A percentile compares a stretch with the other conserved stretches of the same genome.
Conservation (phyloP, 2,797 vertebrate species). For the Erethizon dorsatum region DNA sequence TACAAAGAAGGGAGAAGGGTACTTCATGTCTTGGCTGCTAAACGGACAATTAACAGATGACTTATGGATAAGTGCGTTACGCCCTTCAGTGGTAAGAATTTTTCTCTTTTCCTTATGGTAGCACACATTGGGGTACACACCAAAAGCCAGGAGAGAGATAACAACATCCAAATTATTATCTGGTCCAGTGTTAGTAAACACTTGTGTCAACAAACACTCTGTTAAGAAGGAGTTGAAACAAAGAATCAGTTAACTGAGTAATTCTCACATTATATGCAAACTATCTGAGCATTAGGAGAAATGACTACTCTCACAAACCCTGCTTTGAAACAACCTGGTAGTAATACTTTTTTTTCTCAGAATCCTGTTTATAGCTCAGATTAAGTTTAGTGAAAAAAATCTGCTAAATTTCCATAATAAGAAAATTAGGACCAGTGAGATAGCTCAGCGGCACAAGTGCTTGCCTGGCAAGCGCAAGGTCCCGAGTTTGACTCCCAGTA, state of each 20-base stretch:
- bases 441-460: too few species aligned
- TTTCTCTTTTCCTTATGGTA: conserved; percentile 99
- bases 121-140: conserved; percentile 97
- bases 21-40: conserved; percentile 96
- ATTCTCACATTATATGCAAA: conserved; percentile 33
- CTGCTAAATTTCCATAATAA: background rate
- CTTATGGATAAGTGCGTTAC: conserved; percentile 98
- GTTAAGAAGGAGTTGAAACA: conserved; percentile 75
- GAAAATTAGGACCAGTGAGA: background rate
- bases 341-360: background rate
- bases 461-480: too few species aligned
- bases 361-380: background rate
- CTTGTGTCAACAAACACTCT: conserved; percentile 96
- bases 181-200: conserved; percentile 95
- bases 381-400: conserved; percentile 27
- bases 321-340: conserved; percentile 43
- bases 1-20: conserved; percentile 97
- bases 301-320: background rate
- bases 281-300: background rate
- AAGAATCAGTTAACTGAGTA: conserved; percentile 75
- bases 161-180: conserved; percentile 98
- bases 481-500: too few species aligned
- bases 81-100: conserved; percentile 97
- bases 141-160: conserved; percentile 96
- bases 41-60: conserved; percentile 99